Percentiles rank a stretch among this genome's conserved stretches.
Conservation (phyloP, 2,113 vertebrate genomes). For the Zeus faber region DNA sequence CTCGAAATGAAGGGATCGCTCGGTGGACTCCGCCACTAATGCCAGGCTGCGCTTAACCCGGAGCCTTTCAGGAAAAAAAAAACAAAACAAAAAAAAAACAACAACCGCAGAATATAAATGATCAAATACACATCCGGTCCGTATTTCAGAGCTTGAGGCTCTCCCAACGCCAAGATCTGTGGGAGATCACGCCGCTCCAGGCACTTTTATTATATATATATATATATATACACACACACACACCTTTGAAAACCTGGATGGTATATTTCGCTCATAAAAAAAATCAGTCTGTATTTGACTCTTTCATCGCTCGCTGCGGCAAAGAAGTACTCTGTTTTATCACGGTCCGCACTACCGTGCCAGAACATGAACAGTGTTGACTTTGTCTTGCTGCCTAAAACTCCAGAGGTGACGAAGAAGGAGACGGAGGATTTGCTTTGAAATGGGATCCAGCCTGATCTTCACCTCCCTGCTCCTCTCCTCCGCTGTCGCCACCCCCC, state of each 20-base stretch:
- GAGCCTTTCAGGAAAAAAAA: conserved; percentile 36
- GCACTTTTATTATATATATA: neutral
- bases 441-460: conserved; percentile 47
- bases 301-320: too few species aligned
- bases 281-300: too few species aligned
- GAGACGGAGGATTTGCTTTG: conserved; percentile 67
- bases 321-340: too few species aligned
- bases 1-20: conserved; percentile 62
- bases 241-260: too few species aligned
- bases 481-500: neutral
- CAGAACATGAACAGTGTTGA: neutral
- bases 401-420: conserved; percentile 12
- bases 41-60: conserved; percentile 46
- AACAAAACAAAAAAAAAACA: conserved; percentile 31
- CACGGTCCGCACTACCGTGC: neutral
- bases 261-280: too few species aligned
- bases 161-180: conserved; percentile 1
- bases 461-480: conserved; percentile 9
- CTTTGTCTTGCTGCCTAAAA: conserved; percentile 1
- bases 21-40: conserved; percentile 58
- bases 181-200: neutral
- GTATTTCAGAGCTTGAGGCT: conserved; percentile 13
- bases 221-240: too few species aligned
- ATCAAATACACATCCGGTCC: conserved; percentile 12
- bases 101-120: too few species aligned